These are phyloP conservation scores for Alloplasta piceator DNA, from an alignment of 2,888 invertebrate genomes.

Conservation along the genomic window DNA sequence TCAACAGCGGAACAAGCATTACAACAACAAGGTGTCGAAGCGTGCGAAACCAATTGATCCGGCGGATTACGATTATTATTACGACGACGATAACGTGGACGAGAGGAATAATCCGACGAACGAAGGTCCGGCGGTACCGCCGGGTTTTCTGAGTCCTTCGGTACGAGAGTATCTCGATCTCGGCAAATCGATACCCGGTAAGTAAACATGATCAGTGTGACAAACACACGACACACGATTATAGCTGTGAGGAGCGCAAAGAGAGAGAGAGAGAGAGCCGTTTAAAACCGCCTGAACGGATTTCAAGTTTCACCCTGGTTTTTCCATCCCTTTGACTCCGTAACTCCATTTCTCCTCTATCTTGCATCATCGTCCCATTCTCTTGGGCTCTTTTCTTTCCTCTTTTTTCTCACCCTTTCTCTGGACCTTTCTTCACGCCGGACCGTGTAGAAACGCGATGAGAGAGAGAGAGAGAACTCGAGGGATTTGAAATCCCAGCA, in stretches of 20 bases:
- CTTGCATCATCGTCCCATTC: neutral
- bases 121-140: conserved; percentile 86
- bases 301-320: conserved; percentile 36
- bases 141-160: conserved; percentile 92
- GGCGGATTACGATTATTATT: conserved; percentile 82
- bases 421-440: too few relatives aligned
- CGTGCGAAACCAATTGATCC: conserved; percentile 83
- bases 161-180: conserved; percentile 94
- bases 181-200: conserved; percentile 95
- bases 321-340: conserved; percentile 42
- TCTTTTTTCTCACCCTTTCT: too few relatives aligned
- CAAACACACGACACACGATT: conserved; percentile 24
- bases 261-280: too few relatives aligned
- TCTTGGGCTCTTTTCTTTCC: neutral
- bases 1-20: conserved; percentile 33
- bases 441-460: conserved; percentile 25
- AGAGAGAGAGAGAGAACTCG: conserved; percentile 30
- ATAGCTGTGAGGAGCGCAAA: neutral
- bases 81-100: conserved; percentile 80
- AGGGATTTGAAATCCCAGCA: conserved; percentile 47
- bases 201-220: conserved; percentile 78
- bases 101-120: conserved; percentile 84
- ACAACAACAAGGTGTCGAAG: conserved; percentile 77
- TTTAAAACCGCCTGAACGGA: conserved; percentile 19
- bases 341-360: conserved; percentile 5